These are phyloP conservation scores for Brotula barbata DNA, from an alignment of 2,797 vertebrate species.

Conservation along the genomic window DNA sequence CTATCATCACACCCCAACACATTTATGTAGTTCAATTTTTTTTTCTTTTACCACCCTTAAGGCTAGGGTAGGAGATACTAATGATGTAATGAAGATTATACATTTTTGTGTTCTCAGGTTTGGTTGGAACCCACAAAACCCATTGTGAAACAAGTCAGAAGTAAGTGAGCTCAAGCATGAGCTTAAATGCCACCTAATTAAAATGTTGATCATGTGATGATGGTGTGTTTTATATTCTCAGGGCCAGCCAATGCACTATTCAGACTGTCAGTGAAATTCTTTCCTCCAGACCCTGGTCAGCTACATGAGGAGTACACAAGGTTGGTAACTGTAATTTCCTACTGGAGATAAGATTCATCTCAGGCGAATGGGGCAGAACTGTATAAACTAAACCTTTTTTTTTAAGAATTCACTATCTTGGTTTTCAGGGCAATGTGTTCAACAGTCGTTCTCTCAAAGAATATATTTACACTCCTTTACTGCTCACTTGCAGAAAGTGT, in stretches of 20 bases:
- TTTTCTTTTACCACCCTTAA: neutral
- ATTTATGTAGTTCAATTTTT: neutral
- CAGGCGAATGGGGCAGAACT: conserved; percentile 21
- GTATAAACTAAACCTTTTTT: conserved; percentile 9
- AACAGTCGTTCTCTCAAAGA: neutral
- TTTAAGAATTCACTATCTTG: conserved; percentile 14
- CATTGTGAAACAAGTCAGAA: conserved; percentile 88
- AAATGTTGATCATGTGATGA: conserved; percentile 13
- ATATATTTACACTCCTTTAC: neutral
- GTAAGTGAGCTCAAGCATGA: conserved; percentile 79
- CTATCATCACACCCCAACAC: conserved; percentile 1
- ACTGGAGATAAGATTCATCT: conserved; percentile 38
- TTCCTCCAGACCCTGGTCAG: conserved; percentile 97
- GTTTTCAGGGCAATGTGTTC: conserved; percentile 7
- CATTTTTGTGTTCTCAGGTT: conserved; percentile 80
- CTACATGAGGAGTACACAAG: conserved; percentile 95
- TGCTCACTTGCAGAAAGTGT: neutral
- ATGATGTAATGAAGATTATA: neutral
- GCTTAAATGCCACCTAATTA: neutral
- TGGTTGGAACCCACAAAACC: conserved; percentile 95
- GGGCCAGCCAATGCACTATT: conserved; percentile 89
- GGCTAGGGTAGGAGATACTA: too few relatives aligned
- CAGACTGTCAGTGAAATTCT: conserved; percentile 95
- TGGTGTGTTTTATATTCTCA: conserved; percentile 56
- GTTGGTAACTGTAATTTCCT: conserved; percentile 72